These are phyloP conservation scores for Agrenia bidenticulata DNA, from an alignment of 2,888 invertebrate genomes.

Conservation along the genomic window DNA sequence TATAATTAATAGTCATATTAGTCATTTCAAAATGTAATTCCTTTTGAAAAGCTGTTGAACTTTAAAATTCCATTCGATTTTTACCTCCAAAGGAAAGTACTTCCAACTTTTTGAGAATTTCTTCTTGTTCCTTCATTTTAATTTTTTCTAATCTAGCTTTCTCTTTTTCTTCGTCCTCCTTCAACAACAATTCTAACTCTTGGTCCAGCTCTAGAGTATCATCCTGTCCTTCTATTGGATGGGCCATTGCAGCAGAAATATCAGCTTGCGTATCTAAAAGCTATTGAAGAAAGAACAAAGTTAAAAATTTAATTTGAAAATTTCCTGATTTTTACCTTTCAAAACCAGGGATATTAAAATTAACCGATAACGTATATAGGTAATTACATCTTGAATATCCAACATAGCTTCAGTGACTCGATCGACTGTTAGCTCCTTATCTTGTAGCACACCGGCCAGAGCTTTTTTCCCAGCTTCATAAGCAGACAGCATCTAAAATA, in stretches of 20 bases:
- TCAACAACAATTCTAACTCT: constrained; percentile 39
- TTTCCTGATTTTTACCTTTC: too few relatives aligned
- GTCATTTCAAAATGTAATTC: too few relatives aligned
- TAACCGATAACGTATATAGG: too few relatives aligned
- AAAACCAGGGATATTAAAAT: too few relatives aligned
- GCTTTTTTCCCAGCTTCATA: constrained; percentile 49
- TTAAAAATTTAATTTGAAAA: neutral
- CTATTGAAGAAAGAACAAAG: constrained; percentile 19
- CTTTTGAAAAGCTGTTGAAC: too few relatives aligned
- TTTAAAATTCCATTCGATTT: neutral
- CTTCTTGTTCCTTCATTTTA: constrained; percentile 14
- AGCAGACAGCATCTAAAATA: constrained; percentile 37
- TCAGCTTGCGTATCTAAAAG: constrained; percentile 41
- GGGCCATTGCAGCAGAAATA: constrained; percentile 31
- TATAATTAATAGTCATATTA: too few relatives aligned
- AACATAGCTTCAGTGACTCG: constrained; percentile 47
- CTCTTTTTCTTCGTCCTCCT: constrained; percentile 29
- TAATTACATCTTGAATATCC: constrained; percentile 50
- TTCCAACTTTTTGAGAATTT: constrained; percentile 25
- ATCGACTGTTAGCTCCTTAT: constrained; percentile 42
- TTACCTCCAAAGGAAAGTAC: constrained; percentile 29
- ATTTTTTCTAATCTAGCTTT: neutral
- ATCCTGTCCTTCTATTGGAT: constrained; percentile 33
- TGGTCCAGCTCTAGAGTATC: constrained; percentile 38
- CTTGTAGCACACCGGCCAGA: constrained; percentile 38